Percentiles rank a stretch among this genome's conserved stretches.
Conservation (phyloP, 2,797 vertebrate species). For the Hyperoplus lanceolatus region DNA sequence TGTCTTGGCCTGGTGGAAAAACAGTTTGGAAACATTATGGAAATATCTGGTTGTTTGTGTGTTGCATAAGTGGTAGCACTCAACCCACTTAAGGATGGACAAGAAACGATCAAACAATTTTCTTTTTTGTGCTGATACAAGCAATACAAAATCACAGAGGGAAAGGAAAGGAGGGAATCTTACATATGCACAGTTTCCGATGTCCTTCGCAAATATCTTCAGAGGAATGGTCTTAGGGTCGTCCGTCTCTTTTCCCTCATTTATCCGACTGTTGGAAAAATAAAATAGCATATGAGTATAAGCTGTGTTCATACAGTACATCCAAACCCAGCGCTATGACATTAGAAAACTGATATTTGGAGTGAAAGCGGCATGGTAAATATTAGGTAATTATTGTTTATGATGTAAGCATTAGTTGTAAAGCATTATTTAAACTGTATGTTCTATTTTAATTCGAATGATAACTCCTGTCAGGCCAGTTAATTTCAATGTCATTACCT, state of each 20-base stretch:
- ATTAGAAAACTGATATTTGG: neutral
- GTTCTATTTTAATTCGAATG: neutral
- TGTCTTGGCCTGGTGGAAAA: conserved; percentile 90
- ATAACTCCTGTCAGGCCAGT: neutral
- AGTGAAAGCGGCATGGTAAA: neutral
- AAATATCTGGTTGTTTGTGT: conserved; percentile 19
- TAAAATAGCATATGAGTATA: conserved; percentile 3
- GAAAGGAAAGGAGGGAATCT: conserved; percentile 66
- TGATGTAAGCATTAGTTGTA: neutral
- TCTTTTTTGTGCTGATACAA: conserved; percentile 14
- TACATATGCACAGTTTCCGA: conserved; percentile 94
- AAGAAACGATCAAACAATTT: neutral
- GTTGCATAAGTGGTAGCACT: conserved; percentile 9
- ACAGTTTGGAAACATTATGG: conserved; percentile 11
- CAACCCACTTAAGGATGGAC: neutral
- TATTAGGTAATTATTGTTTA: neutral
- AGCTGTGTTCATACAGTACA: neutral
- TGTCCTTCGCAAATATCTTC: conserved; percentile 94
- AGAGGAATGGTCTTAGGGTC: conserved; percentile 94
- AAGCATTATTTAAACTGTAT: neutral
- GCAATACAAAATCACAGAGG: neutral
- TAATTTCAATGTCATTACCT: neutral
- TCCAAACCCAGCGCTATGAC: neutral
- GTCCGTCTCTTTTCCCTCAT: conserved; percentile 93
- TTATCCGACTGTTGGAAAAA: conserved; percentile 85